These are phyloP conservation scores for Aplocera efformata DNA, from an alignment of 2,888 invertebrate genomes.

Conservation along the genomic window DNA sequence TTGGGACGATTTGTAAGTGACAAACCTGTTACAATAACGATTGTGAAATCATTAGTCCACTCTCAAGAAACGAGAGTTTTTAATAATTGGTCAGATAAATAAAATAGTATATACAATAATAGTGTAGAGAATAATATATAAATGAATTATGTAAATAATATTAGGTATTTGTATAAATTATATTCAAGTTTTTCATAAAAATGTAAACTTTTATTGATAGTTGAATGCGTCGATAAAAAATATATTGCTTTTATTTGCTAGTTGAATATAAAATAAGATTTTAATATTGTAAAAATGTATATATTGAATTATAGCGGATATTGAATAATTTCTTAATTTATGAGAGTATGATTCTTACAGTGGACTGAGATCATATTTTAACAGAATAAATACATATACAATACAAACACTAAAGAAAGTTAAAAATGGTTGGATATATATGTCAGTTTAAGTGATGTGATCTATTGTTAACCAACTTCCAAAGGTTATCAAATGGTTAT, in stretches of 20 bases:
- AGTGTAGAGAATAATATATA: constrained; percentile 16
- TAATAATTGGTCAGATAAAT: too few relatives aligned
- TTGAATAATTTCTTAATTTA: constrained; percentile 18
- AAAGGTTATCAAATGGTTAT: too few relatives aligned
- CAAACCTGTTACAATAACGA: too few relatives aligned
- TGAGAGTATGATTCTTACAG: background rate
- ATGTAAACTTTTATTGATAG: constrained; percentile 21
- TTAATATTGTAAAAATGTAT: constrained; percentile 34
- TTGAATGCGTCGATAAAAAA: constrained; percentile 17
- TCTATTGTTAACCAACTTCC: too few relatives aligned
- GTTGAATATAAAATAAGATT: constrained; percentile 28
- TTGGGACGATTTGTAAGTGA: too few relatives aligned
- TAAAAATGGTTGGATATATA: too few relatives aligned
- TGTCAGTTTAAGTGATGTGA: too few relatives aligned
- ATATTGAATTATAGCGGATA: constrained; percentile 19
- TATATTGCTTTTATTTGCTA: constrained; percentile 29
- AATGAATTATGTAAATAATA: background rate
- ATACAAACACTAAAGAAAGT: too few relatives aligned
- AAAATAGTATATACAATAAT: background rate
- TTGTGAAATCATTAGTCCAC: too few relatives aligned
- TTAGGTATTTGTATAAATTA: constrained; percentile 27
- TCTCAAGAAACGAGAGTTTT: too few relatives aligned
- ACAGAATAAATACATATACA: too few relatives aligned
- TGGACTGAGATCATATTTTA: too few relatives aligned
- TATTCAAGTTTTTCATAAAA: constrained; percentile 24